These are phyloP conservation scores for Scolopax rusticola DNA, from an alignment of 2,797 vertebrate species.

Conservation along the genomic window DNA sequence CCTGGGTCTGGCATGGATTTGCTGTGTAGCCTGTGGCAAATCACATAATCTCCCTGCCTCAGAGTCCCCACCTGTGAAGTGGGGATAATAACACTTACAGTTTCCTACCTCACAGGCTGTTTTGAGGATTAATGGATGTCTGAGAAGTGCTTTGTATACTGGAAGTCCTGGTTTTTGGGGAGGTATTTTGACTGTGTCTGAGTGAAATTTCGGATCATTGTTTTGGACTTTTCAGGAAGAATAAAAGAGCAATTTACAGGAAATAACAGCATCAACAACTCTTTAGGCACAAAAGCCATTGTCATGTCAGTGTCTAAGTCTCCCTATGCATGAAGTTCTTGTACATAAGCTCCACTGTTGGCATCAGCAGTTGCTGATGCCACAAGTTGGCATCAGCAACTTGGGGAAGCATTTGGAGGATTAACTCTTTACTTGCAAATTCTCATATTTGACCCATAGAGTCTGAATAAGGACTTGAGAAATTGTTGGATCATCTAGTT, in stretches of 20 bases:
- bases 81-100: conserved; percentile 63
- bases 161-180: conserved; percentile 39
- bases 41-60: conserved; percentile 59
- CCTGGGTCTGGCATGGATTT: conserved; percentile 64
- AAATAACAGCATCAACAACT: not conserved
- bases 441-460: not conserved
- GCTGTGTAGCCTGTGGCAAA: conserved; percentile 58
- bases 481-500: not conserved
- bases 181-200: conserved; percentile 27
- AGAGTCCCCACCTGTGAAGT: conserved; percentile 67
- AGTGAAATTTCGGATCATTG: conserved; percentile 1
- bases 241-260: not conserved
- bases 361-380: not conserved
- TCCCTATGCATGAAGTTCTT: not conserved
- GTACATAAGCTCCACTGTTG: not conserved
- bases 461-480: not conserved
- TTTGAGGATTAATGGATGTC: conserved; percentile 67
- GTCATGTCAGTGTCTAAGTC: not conserved
- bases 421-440: not conserved
- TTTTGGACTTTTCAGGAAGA: conserved; percentile 2
- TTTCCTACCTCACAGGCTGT: conserved; percentile 68
- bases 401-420: not conserved
- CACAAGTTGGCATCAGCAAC: not conserved
- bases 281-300: not conserved
- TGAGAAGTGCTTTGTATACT: conserved; percentile 64